phyloP scores from a whole-genome alignment of 37 sponge, comb jelly and placozoan genomes.

The Geodia barretti region DNA sequence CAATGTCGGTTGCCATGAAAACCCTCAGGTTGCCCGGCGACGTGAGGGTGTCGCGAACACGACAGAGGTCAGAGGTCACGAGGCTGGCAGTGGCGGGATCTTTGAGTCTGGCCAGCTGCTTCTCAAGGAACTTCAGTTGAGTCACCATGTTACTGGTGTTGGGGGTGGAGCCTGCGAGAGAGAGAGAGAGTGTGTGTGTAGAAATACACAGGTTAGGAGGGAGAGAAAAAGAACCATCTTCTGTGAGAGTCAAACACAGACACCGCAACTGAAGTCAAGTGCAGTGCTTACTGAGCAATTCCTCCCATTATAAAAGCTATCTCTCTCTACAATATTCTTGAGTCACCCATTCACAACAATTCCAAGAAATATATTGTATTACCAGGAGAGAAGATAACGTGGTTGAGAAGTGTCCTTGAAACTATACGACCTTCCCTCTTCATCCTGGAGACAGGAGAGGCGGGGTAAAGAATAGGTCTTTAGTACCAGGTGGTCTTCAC shows the following conservation, averaged over 20 bases:
- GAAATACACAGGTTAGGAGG: not conserved
- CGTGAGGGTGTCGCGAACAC: conserved; percentile 34
- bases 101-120: conserved; percentile 25
- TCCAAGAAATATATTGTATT: too few relatives aligned
- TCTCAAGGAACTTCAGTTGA: conserved; percentile 59
- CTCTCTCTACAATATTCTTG: too few relatives aligned
- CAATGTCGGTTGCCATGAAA: conserved; percentile 36
- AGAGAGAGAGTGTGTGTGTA: not conserved
- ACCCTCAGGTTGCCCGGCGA: conserved; percentile 55
- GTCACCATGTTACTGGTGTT: conserved; percentile 60
- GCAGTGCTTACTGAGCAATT: too few relatives aligned
- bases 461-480: not conserved
- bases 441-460: conserved; percentile 13
- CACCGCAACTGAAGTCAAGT: too few relatives aligned
- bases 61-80: conserved; percentile 44
- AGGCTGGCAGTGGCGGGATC: conserved; percentile 7
- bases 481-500: too few relatives aligned
- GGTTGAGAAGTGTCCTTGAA: conserved; percentile 8
- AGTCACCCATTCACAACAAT: too few relatives aligned
- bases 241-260: too few relatives aligned
- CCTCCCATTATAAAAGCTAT: too few relatives aligned
- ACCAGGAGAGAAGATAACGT: conserved; percentile 7
- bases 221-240: not conserved
- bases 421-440: conserved; percentile 41
- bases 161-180: not conserved